Base-by-base conservation (phyloP, 2,797 vertebrate genomes). In the Pogonophryne albipinna region DNA sequence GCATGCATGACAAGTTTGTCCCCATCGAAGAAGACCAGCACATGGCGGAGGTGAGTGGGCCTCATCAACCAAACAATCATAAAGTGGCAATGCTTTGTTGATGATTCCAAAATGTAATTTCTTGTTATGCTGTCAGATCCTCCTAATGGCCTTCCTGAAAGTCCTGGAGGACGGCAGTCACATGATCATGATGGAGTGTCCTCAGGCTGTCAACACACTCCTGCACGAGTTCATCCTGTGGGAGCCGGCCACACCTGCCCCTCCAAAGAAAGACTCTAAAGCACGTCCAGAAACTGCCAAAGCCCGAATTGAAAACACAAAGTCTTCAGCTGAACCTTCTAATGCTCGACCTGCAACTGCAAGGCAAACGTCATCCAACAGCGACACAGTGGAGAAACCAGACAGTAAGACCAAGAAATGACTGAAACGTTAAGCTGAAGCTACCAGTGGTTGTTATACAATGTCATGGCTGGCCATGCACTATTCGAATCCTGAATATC, bases 171-270 rank as follows among this genome's bases (percentile, higher is more conserved):
- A 99, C 6, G 98, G 98, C 70, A 99, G 98, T 90, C 98, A 99
- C 94, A 99, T 99, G 98, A 94, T 99, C 85, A 99, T 99, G 98
- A 94, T 99, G 91, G 98, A 99, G 89, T 98, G 97, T 78, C 98
- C 98, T 0, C 97, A 99, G 65, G 93, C 95, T 0, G 98, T 99
- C 67, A 99, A 99, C 93, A 99, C 97, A 0, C 95, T 99, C 69
- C 92, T 99, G 62, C 97, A 99, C 0, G 98, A 99, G 90, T 99
- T 98, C 86, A 91, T 99, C 70, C 93, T 99, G 34, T 99, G 98
- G 98, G 97, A 99, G 91, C 97, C 97, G 0, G 93, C 92, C 51
- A 69, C 73, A 3, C 64, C 76, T 20, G 71, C 83, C 13, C 78
- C 68, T 0, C 79, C 89, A 44, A 94, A 93, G 84, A 91, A 92